Base-by-base conservation (phyloP, 2,113 vertebrate species). In the Irena cyanogastra region DNA sequence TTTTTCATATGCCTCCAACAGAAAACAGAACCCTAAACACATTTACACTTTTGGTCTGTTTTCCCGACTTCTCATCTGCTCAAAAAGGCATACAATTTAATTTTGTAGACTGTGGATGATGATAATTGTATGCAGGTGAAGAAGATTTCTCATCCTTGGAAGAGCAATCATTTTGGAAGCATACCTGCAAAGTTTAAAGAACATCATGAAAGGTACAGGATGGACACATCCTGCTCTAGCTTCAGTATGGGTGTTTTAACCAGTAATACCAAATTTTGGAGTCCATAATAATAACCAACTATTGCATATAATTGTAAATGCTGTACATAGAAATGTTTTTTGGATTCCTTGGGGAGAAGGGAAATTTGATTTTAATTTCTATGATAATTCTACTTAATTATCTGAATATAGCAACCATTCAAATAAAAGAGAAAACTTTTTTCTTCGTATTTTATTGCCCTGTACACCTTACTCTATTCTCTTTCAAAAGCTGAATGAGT, bases 241-340 rank as follows among this genome's bases (percentile, higher is more conserved):
- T 89, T 85, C 8, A 5, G 17, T 49, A 64, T 59, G 44, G 44
- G 39, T 1, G 3, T 80, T 92, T 91, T 83, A 37, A 90, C 33
- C 2, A 1, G 17, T 31, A 42, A 37, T 72, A 74, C 2, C 30
- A 82, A 44, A 56, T 65, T 68, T 50, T 90, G 52, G 85, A 93
- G 72, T 81, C 53, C 37, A 59, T 66, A 83, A 42, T 70, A 81
- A 94, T 52, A 85, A 60, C 50, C 45, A 86, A 28, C 35, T 64
- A 54, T 63, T 90, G 82, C 90, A 70, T 83, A 96, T 83, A 91
- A 85, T 17, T 96, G 94, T 94, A 96, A 96, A 95, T 96, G 80
- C 75, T 96, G 96, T 95, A 96, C 68, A 96, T 93, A 96, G 53
- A 9, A 30, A 72, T 11, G 26, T 70, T 91, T 93, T 97, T 83